Evolutionary conservation across 2,797 vertebrate genomes (phyloP).

Genomic region (Malurus leucopterus): DNA sequence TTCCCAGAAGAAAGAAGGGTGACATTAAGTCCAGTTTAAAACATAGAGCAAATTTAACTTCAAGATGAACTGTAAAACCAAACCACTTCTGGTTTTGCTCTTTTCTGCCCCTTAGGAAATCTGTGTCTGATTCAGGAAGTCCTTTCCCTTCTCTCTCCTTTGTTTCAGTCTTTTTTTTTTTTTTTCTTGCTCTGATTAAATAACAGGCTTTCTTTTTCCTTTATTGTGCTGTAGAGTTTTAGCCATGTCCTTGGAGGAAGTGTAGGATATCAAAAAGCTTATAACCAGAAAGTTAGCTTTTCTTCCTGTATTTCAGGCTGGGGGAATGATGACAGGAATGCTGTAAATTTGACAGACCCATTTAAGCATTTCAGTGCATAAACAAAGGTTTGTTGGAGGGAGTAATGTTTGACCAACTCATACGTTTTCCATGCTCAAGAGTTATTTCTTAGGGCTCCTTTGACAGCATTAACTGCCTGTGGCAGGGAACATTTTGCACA

Average conservation of each 20-base stretch:
- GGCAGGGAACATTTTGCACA: neutral
- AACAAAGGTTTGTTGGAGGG: neutral
- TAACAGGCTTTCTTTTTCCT: neutral
- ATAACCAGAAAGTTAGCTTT: slow-evolving; percentile 1
- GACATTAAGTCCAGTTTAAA: neutral
- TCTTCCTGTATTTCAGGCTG: neutral
- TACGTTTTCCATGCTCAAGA: neutral
- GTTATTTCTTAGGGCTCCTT: neutral
- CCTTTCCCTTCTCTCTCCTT: slow-evolving; percentile 6
- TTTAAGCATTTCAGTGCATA: neutral
- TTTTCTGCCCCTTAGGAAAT: slow-evolving; percentile 8
- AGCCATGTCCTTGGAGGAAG: neutral
- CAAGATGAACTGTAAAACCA: neutral
- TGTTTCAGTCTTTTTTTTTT: neutral
- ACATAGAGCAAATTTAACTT: neutral
- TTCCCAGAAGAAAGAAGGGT: neutral
- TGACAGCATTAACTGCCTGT: neutral
- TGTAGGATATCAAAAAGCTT: neutral
- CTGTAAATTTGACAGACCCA: neutral
- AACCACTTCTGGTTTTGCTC: neutral
- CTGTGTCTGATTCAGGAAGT: slow-evolving; percentile 20
- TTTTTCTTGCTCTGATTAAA: neutral
- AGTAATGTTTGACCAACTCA: neutral
- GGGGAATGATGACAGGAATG: neutral
- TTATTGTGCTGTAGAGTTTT: neutral